These are phyloP conservation scores for Meriones unguiculatus DNA, from an alignment of 2,113 vertebrate species.

Conservation along the genomic window DNA sequence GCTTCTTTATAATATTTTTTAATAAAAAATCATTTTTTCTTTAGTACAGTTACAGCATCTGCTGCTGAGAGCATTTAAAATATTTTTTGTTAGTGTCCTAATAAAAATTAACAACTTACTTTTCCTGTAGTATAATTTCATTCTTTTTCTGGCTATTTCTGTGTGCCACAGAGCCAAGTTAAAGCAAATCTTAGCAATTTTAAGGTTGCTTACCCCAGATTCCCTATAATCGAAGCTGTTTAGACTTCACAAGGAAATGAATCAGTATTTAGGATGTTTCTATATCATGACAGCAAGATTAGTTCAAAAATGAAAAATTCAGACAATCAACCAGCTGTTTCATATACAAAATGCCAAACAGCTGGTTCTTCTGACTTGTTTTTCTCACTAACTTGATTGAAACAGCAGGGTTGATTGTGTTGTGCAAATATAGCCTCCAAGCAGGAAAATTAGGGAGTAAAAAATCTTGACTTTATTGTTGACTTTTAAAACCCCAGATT, in stretches of 20 bases:
- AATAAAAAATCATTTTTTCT: constrained; percentile 11
- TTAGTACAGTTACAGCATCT: background rate
- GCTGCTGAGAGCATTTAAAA: background rate
- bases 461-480: constrained; percentile 75
- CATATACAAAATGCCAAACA: constrained; percentile 74
- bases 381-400: constrained; percentile 76
- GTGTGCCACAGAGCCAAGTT: background rate
- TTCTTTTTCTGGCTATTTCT: background rate
- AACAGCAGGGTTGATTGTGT: constrained; percentile 81
- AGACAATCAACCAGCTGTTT: constrained; percentile 81
- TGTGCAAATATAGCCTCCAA: constrained; percentile 77
- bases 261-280: constrained; percentile 74
- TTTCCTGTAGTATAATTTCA: background rate
- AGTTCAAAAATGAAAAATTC: constrained; percentile 76
- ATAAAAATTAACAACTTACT: constrained; percentile 1
- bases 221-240: constrained; percentile 44
- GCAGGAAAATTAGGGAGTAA: constrained; percentile 71
- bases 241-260: constrained; percentile 66
- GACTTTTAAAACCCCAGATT: constrained; percentile 64
- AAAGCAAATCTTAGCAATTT: constrained; percentile 41
- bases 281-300: constrained; percentile 75
- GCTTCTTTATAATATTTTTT: background rate
- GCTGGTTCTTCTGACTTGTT: constrained; percentile 75
- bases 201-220: constrained; percentile 40
- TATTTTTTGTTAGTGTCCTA: background rate